These are phyloP conservation scores for Nemoura dubitans DNA, from an alignment of 2,888 invertebrate species.

Conservation along the genomic window DNA sequence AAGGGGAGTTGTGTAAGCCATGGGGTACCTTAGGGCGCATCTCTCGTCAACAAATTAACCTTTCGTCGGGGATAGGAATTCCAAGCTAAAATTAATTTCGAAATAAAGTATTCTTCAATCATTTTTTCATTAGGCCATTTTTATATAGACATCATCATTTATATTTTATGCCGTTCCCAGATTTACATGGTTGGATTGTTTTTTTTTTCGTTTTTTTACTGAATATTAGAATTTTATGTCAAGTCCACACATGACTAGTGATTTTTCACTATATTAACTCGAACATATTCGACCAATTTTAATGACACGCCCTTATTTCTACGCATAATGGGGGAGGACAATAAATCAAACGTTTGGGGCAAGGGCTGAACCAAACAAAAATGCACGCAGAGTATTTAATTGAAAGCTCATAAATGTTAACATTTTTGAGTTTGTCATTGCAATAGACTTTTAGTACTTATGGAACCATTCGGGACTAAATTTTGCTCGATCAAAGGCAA, in stretches of 20 bases:
- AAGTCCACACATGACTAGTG: not conserved
- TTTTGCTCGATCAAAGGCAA: too few relatives aligned
- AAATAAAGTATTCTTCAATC: not conserved
- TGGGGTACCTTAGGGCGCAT: not conserved
- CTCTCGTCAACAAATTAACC: not conserved
- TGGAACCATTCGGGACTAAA: too few relatives aligned
- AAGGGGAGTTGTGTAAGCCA: not conserved
- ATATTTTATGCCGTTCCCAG: not conserved
- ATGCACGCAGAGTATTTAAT: constrained; percentile 21
- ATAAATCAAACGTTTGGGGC: constrained; percentile 10
- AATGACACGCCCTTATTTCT: not conserved
- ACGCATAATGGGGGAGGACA: not conserved
- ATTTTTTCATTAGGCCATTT: not conserved
- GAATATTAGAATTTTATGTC: not conserved
- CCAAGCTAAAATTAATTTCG: not conserved
- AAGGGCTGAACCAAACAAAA: constrained; percentile 14
- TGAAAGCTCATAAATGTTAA: constrained; percentile 21
- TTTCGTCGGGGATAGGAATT: not conserved
- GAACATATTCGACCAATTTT: not conserved
- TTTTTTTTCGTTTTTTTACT: not conserved
- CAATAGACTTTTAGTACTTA: not conserved
- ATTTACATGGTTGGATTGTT: not conserved
- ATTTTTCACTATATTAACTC: not conserved
- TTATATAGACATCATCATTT: not conserved
- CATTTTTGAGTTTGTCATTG: constrained; percentile 23